These are phyloP conservation scores for Sceloporus undulatus DNA, from an alignment of 2,113 vertebrate genomes.

Conservation along the genomic window DNA sequence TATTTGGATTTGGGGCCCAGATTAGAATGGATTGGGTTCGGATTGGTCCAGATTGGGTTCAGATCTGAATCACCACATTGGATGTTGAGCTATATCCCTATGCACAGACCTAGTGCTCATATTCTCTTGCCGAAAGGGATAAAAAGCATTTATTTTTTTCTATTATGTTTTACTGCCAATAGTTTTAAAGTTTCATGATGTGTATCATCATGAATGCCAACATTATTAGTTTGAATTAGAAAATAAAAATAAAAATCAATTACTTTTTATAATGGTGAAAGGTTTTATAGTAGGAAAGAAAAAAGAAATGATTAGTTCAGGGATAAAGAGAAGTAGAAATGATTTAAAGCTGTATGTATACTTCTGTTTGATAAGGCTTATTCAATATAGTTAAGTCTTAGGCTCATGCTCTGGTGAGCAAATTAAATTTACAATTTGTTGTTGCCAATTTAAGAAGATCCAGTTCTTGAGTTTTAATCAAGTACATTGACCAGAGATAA, in stretches of 20 bases:
- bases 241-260: constrained; percentile 42
- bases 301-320: background rate
- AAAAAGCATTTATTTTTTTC: background rate
- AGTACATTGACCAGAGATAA: background rate
- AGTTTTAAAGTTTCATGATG: background rate
- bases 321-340: constrained; percentile 22
- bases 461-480: background rate
- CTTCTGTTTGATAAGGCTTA: background rate
- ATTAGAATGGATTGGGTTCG: too few relatives aligned
- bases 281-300: background rate
- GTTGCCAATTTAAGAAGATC: accelerated
- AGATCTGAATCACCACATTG: too few relatives aligned
- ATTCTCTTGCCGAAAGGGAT: background rate
- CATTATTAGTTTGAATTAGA: constrained; percentile 12
- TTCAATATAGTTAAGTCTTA: background rate
- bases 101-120: too few relatives aligned
- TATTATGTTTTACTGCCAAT: constrained; percentile 22
- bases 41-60: too few relatives aligned
- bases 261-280: constrained; percentile 8
- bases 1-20: too few relatives aligned
- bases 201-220: constrained; percentile 5
- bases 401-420: background rate
- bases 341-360: background rate
- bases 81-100: too few relatives aligned
- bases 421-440: background rate